Base-by-base conservation (phyloP, 2,888 invertebrate genomes). In the Baccha elongata region DNA sequence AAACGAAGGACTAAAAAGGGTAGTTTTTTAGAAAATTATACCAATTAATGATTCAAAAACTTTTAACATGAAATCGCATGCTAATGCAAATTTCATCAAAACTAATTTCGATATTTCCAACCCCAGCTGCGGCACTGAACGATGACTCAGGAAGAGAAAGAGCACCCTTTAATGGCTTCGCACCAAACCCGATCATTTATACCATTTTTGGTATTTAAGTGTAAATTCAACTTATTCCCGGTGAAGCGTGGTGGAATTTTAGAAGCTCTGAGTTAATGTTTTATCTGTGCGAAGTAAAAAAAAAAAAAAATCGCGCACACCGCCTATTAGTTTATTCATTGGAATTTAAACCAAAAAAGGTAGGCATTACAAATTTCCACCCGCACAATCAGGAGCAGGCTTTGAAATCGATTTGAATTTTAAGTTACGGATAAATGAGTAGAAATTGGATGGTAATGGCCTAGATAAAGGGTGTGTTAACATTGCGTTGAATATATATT, bases 81-180 rank as follows among this genome's bases (percentile, higher is more conserved):
- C 80, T 75, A 80, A 80, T 80, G 75, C 48, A 80, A 80, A 75
- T 80, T 80, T 69, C 69, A 80, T 80, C 80, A 80, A 60, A 80
- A 74, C 68, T 69, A 73, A 69, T 80, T 80, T 64, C 48, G 53
- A 79, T 74, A 44, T 44, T n/a, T 26, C 48, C 17, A n/a, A n/a
- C n/a, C n/a, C n/a, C n/a, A n/a, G n/a, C n/a, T n/a, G n/a, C n/a
- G n/a, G n/a, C n/a, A 23, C 23, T 23, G 5, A 23, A 23, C 23
- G 23, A 3, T 4, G 7, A 32, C 8, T 32, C 29, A 1, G 29
- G n/a, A 23, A 23, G 3, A 10, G 23, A 10, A 50, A 29, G 11
- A 11, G 4, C 2, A 53, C 6, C 21, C 2, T 35, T 53, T 35
- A 53, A 53, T 35, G 13, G 35, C 19, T 11, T 2, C 1, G 3